phyloP scores from a whole-genome alignment of 2,113 vertebrate genomes.

The Mesitornis unicolor region DNA sequence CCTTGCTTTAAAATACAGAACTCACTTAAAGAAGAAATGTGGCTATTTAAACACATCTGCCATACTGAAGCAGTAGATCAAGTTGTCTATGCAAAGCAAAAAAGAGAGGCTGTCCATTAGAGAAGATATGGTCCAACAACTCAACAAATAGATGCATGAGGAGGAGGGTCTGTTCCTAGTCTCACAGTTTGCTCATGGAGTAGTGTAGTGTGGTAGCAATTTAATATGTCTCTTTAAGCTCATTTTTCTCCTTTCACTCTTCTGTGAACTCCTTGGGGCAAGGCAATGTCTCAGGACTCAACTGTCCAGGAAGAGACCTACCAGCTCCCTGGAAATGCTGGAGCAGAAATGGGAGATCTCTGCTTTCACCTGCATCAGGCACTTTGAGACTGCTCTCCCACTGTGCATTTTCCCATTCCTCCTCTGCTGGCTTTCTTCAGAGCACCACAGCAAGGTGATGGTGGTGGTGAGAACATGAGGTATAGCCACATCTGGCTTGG shows the following conservation, averaged over 20 bases:
- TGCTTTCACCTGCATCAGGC: not conserved
- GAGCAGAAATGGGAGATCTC: not conserved
- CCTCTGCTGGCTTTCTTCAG: not conserved
- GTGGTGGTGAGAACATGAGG: not conserved
- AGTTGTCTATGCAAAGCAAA: not conserved
- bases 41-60: not conserved
- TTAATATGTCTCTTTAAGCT: not conserved
- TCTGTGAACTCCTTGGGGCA: not conserved
- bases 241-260: not conserved
- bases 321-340: not conserved
- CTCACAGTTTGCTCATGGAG: not conserved
- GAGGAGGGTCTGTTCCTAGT: not conserved
- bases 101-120: not conserved
- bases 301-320: not conserved
- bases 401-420: not conserved
- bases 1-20: conserved; percentile 18
- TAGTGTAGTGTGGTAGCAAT: not conserved
- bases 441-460: not conserved
- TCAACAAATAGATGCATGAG: not conserved
- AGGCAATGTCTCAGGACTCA: not conserved
- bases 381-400: not conserved
- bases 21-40: not conserved
- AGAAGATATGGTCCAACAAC: not conserved
- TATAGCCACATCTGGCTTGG: not conserved
- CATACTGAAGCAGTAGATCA: not conserved